Evolutionary conservation across 2,888 invertebrate species (phyloP), one percentile per base, ranked within the genome.

Genomic region (Sesia bembeciformis): DNA sequence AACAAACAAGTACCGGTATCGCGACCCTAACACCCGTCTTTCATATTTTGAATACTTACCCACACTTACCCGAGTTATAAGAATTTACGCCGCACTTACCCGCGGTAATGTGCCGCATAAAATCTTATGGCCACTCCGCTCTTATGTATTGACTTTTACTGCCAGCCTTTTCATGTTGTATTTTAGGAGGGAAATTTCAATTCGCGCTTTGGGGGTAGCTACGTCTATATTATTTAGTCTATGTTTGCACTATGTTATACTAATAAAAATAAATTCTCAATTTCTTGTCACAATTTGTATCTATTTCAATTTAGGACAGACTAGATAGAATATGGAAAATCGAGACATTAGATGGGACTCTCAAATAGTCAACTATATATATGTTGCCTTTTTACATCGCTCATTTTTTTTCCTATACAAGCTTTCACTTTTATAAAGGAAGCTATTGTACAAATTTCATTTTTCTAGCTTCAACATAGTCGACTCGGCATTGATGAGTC

Each of bases 1-100:
- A 46, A 46, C 8, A 23, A 23, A n/a, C 4, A n/a, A 0, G 8
- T 39, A 7, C 7, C 23, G n/a, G 39, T 39, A 39, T 40, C 41
- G 41, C 41, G 38, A 8, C 38, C 23, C 53, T 40, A 53, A 42
- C 7, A 8, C 39, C 40, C 54, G 59, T 62, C 81, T 77, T 83
- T 82, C 83, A 83, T 83, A 84, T 86, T 88, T 88, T 84, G 85
- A 85, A 86, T 87, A 80, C 81, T 81, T 78, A 76, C 76, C 71
- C 76, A 87, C 86, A 80, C 81, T 81, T 78, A 76, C 76, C 71
- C 76, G 76, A 78, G 86, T 88, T 89, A 88, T 88, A 88, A 87
- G 87, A 89, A 88, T 88, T 87, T 90, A 90, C 86, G 88, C 76
- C 71, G 74, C 87, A 83, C 82, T 88, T 84, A 81, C 74, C 74